These are phyloP conservation scores for Uria lomvia DNA, from an alignment of 2,113 vertebrate species.

Conservation along the genomic window DNA sequence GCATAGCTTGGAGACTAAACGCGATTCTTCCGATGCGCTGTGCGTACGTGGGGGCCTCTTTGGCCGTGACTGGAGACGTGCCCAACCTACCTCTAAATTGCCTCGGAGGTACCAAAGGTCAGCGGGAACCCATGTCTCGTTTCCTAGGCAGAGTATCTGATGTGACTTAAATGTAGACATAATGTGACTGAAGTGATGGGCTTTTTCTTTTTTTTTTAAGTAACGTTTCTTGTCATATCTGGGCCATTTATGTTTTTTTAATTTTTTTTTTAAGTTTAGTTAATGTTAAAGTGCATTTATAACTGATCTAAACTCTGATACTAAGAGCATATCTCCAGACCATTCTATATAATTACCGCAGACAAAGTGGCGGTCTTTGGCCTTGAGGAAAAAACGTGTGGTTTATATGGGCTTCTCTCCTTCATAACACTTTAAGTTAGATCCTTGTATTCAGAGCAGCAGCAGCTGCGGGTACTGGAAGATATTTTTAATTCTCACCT, in stretches of 20 bases:
- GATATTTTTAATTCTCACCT: not conserved
- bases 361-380: not conserved
- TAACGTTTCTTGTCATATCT: not conserved
- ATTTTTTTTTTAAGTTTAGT: not conserved
- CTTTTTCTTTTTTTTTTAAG: not conserved
- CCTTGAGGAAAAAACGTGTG: not conserved
- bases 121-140: not conserved
- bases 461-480: not conserved
- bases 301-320: not conserved
- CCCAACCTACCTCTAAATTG: not conserved
- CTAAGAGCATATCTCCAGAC: not conserved
- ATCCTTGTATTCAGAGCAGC: not conserved
- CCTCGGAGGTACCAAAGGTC: not conserved
- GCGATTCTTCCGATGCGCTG: not conserved
- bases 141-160: not conserved
- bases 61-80: not conserved
- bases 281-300: not conserved
- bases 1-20: not conserved
- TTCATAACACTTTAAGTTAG: not conserved
- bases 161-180: not conserved
- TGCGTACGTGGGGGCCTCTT: rapidly evolving
- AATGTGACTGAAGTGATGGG: not conserved
- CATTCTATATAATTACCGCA: not conserved
- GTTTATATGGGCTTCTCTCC: not conserved
- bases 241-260: not conserved